Percentiles rank a stretch among this genome's conserved stretches.
Evolutionary conservation across 2,888 invertebrate genomes (phyloP).

Genomic region (Dioctria linearis): DNA sequence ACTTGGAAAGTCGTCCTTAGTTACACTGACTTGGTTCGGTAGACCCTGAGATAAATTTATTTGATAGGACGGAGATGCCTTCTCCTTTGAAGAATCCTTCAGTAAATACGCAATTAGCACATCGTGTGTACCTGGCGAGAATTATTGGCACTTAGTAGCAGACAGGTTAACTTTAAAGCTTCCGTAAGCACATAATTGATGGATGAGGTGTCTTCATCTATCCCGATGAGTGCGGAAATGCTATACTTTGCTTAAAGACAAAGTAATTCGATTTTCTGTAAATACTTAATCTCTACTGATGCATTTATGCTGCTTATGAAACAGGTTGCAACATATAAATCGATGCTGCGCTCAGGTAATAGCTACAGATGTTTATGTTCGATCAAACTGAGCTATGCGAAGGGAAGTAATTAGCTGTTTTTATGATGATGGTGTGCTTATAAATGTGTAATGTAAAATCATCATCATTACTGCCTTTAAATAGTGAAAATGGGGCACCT

Average conservation of each 20-base stretch:
- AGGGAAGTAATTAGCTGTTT: too few species aligned
- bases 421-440: too few species aligned
- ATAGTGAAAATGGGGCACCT: too few species aligned
- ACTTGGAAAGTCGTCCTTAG: conserved; percentile 35
- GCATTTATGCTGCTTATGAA: conserved; percentile 2
- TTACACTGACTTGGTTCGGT: conserved; percentile 36
- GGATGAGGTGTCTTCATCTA: conserved; percentile 26
- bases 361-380: background rate
- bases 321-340: background rate
- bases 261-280: conserved; percentile 44
- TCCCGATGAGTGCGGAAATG: background rate
- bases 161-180: conserved; percentile 58
- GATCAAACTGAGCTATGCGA: too few species aligned
- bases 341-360: background rate
- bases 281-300: conserved; percentile 39
- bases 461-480: too few species aligned
- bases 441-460: too few species aligned
- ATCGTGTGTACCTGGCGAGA: conserved; percentile 57
- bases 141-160: conserved; percentile 58
- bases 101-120: conserved; percentile 58
- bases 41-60: conserved; percentile 50
- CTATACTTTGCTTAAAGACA: conserved; percentile 21
- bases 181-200: conserved; percentile 58
- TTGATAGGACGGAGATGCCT: conserved; percentile 51
- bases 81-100: conserved; percentile 55